phyloP scores from a whole-genome alignment of 2,888 invertebrate species.

The Cheiracanthium punctorium region DNA sequence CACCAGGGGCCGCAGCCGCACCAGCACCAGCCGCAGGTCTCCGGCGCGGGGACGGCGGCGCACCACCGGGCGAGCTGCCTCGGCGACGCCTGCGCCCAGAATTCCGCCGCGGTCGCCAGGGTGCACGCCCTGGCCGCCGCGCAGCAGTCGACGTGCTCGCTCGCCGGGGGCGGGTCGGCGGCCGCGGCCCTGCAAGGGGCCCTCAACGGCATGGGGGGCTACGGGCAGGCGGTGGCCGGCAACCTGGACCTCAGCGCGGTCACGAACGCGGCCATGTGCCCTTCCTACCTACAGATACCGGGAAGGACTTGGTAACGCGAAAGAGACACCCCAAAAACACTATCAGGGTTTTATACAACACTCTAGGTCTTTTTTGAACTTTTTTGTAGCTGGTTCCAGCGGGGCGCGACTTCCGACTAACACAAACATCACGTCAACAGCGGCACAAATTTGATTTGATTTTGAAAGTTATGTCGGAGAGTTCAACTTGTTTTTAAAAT shows the following conservation, averaged over 20 bases:
- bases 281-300: slow-evolving; percentile 65
- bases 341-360: not conserved
- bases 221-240: slow-evolving; percentile 62
- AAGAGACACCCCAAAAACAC: too few species aligned
- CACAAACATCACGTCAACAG: not conserved
- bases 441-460: not conserved
- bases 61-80: slow-evolving; percentile 57
- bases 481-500: too few species aligned
- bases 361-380: too few species aligned
- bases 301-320: slow-evolving; percentile 66
- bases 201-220: slow-evolving; percentile 65
- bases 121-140: slow-evolving; percentile 42
- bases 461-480: too few species aligned
- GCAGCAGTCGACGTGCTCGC: slow-evolving; percentile 52
- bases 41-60: slow-evolving; percentile 18
- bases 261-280: slow-evolving; percentile 63
- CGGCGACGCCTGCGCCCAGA: slow-evolving; percentile 62
- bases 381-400: too few species aligned
- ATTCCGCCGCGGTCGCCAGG: slow-evolving; percentile 47
- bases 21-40: slow-evolving; percentile 50
- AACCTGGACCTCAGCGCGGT: slow-evolving; percentile 62
- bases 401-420: too few species aligned
- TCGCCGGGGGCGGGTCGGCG: slow-evolving; percentile 41
- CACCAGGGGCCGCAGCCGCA: slow-evolving; percentile 39
- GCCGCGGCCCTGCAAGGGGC: slow-evolving; percentile 54